These are phyloP conservation scores for Daboia siamensis DNA, from an alignment of 2,113 vertebrate genomes.

Conservation along the genomic window DNA sequence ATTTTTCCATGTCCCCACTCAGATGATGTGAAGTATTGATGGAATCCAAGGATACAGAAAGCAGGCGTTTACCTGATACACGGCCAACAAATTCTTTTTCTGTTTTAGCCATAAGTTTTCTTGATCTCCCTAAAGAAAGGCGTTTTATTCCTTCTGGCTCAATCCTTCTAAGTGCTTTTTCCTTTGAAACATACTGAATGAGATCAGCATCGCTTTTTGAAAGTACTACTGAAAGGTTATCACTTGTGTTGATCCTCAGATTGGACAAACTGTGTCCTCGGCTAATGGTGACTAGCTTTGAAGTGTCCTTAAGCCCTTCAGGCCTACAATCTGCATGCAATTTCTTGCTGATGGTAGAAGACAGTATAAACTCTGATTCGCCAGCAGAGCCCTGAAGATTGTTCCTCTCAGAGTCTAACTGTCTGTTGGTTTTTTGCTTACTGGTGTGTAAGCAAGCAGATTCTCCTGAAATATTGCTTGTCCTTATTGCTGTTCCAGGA, in stretches of 20 bases:
- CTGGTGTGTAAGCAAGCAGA: slow-evolving; percentile 52
- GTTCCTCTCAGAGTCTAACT: slow-evolving; percentile 49
- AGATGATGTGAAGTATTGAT: slow-evolving; percentile 29
- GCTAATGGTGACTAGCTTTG: slow-evolving; percentile 42
- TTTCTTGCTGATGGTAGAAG: slow-evolving; percentile 40
- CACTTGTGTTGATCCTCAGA: slow-evolving; percentile 60
- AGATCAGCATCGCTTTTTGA: slow-evolving; percentile 57
- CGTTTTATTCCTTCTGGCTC: slow-evolving; percentile 68
- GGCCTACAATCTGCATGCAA: slow-evolving; percentile 35
- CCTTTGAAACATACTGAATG: slow-evolving; percentile 54
- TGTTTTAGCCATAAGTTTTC: slow-evolving; percentile 43
- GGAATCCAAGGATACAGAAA: slow-evolving; percentile 45
- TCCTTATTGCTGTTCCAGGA: slow-evolving; percentile 19
- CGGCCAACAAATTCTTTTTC: slow-evolving; percentile 56
- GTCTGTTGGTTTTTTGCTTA: slow-evolving; percentile 42
- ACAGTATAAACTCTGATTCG: slow-evolving; percentile 54
- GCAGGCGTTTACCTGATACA: slow-evolving; percentile 28
- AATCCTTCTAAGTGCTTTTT: slow-evolving; percentile 62
- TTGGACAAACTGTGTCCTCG: slow-evolving; percentile 61
- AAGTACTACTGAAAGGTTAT: slow-evolving; percentile 50
- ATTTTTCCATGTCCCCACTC: slow-evolving; percentile 46
- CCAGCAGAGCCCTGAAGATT: slow-evolving; percentile 37
- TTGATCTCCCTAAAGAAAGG: slow-evolving; percentile 65
- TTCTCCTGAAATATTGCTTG: slow-evolving; percentile 40
- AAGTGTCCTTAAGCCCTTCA: slow-evolving; percentile 39